Evolutionary conservation across 2,797 vertebrate genomes (phyloP).

Genomic region (Podargus strigoides): DNA sequence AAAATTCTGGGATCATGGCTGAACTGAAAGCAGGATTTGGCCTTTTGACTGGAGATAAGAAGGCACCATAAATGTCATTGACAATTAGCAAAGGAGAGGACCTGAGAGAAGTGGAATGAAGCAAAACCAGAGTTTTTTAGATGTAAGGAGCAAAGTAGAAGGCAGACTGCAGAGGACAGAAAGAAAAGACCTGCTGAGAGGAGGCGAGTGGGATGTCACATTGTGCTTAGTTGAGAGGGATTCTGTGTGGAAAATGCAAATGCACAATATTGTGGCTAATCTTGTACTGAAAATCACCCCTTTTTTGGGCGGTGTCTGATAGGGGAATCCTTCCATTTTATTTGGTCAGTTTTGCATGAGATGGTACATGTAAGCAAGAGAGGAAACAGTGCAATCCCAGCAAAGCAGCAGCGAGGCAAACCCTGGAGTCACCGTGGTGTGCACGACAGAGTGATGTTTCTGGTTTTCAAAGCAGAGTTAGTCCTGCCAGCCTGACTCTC

Average conservation of each 20-base stretch:
- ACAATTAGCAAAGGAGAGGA: not conserved
- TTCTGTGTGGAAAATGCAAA: not conserved
- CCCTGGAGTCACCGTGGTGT: rapidly evolving
- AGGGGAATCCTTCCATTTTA: not conserved
- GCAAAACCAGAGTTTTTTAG: not conserved
- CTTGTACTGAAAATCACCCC: not conserved
- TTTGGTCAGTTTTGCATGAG: not conserved
- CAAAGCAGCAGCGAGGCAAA: not conserved
- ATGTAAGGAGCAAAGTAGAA: not conserved
- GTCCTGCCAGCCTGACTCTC: not conserved
- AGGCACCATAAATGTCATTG: not conserved
- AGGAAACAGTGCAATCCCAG: not conserved
- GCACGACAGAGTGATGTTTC: not conserved
- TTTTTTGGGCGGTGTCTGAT: not conserved
- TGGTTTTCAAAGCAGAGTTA: not conserved
- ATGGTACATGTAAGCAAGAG: not conserved
- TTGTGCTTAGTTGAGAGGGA: not conserved
- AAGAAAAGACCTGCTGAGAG: not conserved
- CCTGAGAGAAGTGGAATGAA: not conserved
- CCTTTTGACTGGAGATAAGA: not conserved
- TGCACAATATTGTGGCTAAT: not conserved
- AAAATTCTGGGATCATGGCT: not conserved
- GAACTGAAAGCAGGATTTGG: not conserved
- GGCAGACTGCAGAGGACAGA: not conserved
- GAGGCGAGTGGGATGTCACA: rapidly evolving